Evolutionary conservation across 2,113 vertebrate species (phyloP).

Genomic region (Neomonachus schauinslandi): DNA sequence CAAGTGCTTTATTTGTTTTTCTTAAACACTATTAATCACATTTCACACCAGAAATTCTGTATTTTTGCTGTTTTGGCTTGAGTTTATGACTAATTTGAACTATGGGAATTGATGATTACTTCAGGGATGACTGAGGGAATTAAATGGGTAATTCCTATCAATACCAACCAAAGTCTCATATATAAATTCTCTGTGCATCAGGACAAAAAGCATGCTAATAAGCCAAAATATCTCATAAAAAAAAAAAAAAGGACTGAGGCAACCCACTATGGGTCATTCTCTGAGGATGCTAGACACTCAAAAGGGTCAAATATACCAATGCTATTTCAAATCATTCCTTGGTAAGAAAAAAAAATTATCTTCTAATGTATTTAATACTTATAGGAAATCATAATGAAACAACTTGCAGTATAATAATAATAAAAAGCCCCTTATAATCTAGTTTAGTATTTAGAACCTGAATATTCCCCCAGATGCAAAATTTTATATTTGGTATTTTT

Average conservation of each 20-base stretch:
- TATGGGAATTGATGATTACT: slow-evolving; percentile 23
- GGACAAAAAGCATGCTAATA: slow-evolving; percentile 67
- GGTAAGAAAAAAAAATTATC: background rate
- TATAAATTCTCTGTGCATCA: slow-evolving; percentile 71
- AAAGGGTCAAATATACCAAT: background rate
- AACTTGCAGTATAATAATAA: background rate
- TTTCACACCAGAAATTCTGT: background rate
- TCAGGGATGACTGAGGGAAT: slow-evolving; percentile 40
- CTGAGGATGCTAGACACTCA: background rate
- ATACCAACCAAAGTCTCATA: slow-evolving; percentile 70
- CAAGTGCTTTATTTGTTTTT: slow-evolving; percentile 43
- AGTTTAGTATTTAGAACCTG: slow-evolving; percentile 64
- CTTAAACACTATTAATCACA: background rate
- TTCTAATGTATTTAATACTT: slow-evolving; percentile 58
- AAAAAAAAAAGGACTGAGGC: background rate
- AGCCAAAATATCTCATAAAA: slow-evolving; percentile 58
- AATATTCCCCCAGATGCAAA: slow-evolving; percentile 34
- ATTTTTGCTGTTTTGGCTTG: background rate
- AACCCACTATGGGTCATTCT: background rate
- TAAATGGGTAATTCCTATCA: slow-evolving; percentile 53
- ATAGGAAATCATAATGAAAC: slow-evolving; percentile 62
- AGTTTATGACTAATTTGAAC: slow-evolving; percentile 38
- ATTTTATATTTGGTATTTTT: slow-evolving; percentile 56
- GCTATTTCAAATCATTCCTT: slow-evolving; percentile 44
- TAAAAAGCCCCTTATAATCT: slow-evolving; percentile 43